Percentiles rank a stretch among this genome's conserved stretches.
Evolutionary conservation across 1,140 invertebrate species (phyloP).

Genomic region (Pteromalus puparum): DNA sequence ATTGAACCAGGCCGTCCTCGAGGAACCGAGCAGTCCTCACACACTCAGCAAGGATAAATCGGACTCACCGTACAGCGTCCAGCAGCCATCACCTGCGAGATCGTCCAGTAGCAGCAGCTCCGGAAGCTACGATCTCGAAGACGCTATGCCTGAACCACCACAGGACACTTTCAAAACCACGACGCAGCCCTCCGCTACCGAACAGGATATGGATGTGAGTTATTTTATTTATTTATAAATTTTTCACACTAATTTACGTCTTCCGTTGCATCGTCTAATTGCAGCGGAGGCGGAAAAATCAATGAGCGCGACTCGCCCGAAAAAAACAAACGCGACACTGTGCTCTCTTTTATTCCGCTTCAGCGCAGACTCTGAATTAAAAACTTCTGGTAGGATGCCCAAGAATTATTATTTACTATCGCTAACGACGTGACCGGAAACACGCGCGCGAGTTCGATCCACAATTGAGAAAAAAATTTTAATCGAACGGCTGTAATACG

Average conservation of each 20-base stretch:
- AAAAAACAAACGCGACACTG: not conserved
- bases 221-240: not conserved
- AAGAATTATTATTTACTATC: not conserved
- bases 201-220: conserved; percentile 69
- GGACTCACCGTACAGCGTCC: conserved; percentile 60
- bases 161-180: conserved; percentile 60
- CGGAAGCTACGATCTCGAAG: conserved; percentile 75
- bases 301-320: too few relatives aligned
- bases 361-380: not conserved
- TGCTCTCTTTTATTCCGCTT: not conserved
- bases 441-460: too few relatives aligned
- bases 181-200: conserved; percentile 31
- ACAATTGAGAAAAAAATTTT: too few relatives aligned
- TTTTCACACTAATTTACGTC: too few relatives aligned
- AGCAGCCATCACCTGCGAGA: conserved; percentile 65
- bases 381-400: not conserved
- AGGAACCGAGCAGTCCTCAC: conserved; percentile 69
- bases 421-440: not conserved
- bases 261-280: too few relatives aligned
- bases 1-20: conserved; percentile 65
- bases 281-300: too few relatives aligned
- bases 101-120: conserved; percentile 76
- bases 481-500: too few relatives aligned
- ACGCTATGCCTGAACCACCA: conserved; percentile 66
- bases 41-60: conserved; percentile 69